These are phyloP conservation scores for Heterodera schachtii DNA, from an alignment of 1,140 invertebrate genomes.

Conservation along the genomic window DNA sequence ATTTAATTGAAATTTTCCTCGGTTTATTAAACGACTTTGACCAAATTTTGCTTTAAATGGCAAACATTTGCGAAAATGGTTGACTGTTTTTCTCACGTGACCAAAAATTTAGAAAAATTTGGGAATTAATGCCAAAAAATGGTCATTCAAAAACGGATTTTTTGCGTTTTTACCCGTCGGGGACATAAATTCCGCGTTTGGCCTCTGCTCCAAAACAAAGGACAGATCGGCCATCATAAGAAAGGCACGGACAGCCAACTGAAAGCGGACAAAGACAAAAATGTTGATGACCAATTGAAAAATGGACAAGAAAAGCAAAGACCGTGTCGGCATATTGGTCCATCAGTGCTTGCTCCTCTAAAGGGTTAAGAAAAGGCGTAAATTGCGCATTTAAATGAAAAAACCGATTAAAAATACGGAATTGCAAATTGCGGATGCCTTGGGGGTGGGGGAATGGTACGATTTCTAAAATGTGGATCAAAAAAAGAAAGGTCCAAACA, in stretches of 20 bases:
- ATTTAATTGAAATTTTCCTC: too few species aligned
- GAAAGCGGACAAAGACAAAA: conserved; percentile 3
- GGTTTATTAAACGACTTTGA: too few species aligned
- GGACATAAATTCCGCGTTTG: conserved; percentile 93
- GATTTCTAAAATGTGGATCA: neutral
- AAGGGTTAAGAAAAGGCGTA: conserved; percentile 23
- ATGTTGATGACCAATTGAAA: neutral
- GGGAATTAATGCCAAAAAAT: conserved; percentile 4
- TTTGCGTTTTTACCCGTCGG: conserved; percentile 72
- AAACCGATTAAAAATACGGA: neutral
- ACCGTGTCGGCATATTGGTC: conserved; percentile 60
- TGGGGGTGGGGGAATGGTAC: too few species aligned
- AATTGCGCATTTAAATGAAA: conserved; percentile 19
- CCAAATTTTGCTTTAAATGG: too few species aligned
- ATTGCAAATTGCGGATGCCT: too few species aligned
- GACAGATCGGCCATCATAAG: conserved; percentile 87
- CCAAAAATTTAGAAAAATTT: neutral
- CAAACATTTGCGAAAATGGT: too few species aligned
- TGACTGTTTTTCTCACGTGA: too few species aligned
- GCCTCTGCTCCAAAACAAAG: conserved; percentile 74
- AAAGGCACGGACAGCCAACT: conserved; percentile 72
- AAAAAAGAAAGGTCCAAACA: neutral
- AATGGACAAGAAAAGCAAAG: neutral
- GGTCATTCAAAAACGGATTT: too few species aligned
- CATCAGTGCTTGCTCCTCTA: conserved; percentile 61